Evolutionary conservation across 2,113 vertebrate genomes (phyloP), one percentile per base, ranked within the genome.

Genomic region (Oryzias javanicus): DNA sequence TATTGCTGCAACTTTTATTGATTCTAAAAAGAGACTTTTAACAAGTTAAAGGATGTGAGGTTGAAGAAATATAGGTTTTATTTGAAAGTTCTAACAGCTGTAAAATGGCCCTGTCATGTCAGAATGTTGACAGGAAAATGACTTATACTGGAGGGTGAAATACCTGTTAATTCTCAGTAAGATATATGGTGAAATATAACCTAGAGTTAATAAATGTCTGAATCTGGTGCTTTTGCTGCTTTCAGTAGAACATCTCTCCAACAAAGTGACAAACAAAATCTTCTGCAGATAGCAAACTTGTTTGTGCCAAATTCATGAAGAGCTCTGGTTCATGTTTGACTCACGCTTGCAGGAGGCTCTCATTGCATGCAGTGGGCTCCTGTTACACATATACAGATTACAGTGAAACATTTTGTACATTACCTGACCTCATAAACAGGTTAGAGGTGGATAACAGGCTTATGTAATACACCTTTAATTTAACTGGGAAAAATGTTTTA

Each of bases 291-390:
- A 57, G 1, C 42, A 16, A 51, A 64, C 67, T 60, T 67, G 19
- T 5, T 4, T 49, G 46, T 53, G 42, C 25, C 24, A 24, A 13
- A 49, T 57, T 58, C 51, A 44, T 62, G 49, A 19, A 59, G n/a
- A 51, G 1, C 27, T 35, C 55, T 48, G 52, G 74, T 12, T 60
- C 35, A 48, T 60, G 22, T 53, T 60, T 68, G 60, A 64, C 42
- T 3, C 40, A 2, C 14, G 0, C 8, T 49, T 8, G 47, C 7
- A 20, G 47, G 47, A 20, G 44, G 18, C 10, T 35, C 35, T 35
- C 35, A 12, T 1, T 55, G 3, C 44, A 20, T 19, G 6, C 42
- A 35, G 20, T 25, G 16, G 17, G 13, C 19, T 42, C 19, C 14
- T 51, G 19, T 35, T 72, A 14, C 57, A 55, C 22, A 8, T 45